These are phyloP conservation scores for Chaetodon trifasciatus DNA, from an alignment of 2,797 vertebrate species.

Conservation along the genomic window DNA sequence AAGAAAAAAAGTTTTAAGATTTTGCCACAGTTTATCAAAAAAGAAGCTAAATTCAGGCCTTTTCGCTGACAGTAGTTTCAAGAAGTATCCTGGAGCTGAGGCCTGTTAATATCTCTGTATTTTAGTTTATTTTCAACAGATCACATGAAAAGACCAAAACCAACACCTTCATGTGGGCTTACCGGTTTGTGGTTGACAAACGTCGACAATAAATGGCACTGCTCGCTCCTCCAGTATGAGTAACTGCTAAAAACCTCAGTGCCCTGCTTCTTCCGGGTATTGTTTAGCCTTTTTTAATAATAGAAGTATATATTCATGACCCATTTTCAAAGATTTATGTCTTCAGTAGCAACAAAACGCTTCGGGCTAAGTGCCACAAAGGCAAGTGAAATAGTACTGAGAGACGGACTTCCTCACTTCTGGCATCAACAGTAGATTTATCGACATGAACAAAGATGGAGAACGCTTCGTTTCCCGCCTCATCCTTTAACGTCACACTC, in stretches of 20 bases:
- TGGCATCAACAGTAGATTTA: not conserved
- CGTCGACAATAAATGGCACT: not conserved
- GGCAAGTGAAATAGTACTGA: not conserved
- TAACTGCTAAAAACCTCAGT: not conserved
- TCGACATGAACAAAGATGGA: not conserved
- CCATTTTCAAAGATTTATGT: not conserved
- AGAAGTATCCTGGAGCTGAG: not conserved
- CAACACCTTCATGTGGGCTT: not conserved
- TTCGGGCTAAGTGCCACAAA: not conserved
- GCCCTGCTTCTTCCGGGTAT: too few relatives aligned
- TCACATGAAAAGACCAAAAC: not conserved
- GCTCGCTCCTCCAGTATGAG: not conserved
- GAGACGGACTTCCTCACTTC: not conserved
- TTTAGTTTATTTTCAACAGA: not conserved
- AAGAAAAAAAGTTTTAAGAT: too few relatives aligned
- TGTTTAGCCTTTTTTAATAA: not conserved
- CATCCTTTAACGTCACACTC: slow-evolving; percentile 2
- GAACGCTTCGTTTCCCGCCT: not conserved
- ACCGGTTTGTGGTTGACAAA: too few relatives aligned
- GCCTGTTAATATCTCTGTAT: not conserved
- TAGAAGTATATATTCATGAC: not conserved
- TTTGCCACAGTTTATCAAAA: too few relatives aligned
- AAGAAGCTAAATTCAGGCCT: too few relatives aligned
- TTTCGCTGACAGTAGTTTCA: not conserved
- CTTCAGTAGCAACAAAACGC: not conserved